phyloP scores from a whole-genome alignment of 2,113 vertebrate species.

The Orycteropus afer region DNA sequence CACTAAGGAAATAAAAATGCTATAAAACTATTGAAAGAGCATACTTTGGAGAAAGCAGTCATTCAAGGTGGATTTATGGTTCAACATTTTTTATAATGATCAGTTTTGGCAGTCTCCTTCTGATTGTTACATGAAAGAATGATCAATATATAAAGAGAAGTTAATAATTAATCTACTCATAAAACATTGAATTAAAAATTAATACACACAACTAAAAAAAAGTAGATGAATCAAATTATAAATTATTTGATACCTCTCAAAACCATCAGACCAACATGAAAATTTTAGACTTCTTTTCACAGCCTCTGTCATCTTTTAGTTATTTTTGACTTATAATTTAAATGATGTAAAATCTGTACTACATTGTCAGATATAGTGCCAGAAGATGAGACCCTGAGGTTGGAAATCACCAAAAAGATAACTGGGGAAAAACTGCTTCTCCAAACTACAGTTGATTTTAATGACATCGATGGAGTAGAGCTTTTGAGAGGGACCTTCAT shows the following conservation, averaged over 20 bases:
- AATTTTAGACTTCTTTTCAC: not conserved
- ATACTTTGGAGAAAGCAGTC: not conserved
- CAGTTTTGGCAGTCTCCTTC: not conserved
- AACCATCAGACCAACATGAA: not conserved
- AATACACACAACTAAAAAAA: not conserved
- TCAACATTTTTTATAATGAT: not conserved
- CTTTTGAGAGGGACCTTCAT: no score
- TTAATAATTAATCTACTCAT: conserved; percentile 65
- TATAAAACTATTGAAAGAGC: not conserved
- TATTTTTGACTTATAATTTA: conserved; percentile 5
- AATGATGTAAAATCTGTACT: not conserved
- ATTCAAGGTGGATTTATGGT: not conserved
- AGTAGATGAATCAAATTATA: conserved; percentile 58
- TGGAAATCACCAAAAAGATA: no score
- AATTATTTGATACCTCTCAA: conserved; percentile 54
- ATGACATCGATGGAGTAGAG: no score
- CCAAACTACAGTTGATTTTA: no score
- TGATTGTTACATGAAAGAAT: conserved; percentile 46
- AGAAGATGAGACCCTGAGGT: no score
- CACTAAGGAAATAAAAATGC: not conserved
- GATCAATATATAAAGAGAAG: conserved; percentile 45
- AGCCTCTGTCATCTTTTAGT: not conserved
- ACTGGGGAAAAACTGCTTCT: no score
- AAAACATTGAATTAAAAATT: conserved; percentile 57
- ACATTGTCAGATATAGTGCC: no score